These are phyloP conservation scores for Stichodactyla mertensii DNA, from an alignment of 64 coral and sea anemone genomes.

Conservation along the genomic window DNA sequence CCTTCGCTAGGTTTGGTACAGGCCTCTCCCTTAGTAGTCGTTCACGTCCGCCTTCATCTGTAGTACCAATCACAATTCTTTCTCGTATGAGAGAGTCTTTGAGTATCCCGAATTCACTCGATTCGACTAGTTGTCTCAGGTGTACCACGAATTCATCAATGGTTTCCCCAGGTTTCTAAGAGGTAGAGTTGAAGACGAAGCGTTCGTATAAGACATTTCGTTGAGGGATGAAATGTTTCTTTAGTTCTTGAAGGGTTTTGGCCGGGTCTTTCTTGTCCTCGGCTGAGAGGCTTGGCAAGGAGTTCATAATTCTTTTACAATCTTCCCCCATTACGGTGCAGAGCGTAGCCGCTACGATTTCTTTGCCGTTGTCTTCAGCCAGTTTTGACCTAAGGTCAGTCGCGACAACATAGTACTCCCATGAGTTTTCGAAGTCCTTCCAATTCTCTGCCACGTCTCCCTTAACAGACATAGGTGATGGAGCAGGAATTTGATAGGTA, in stretches of 20 bases:
- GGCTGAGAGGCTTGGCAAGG: too few relatives aligned
- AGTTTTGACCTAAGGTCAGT: slow-evolving; percentile 36
- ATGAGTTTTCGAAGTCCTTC: slow-evolving; percentile 43
- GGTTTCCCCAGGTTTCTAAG: slow-evolving; percentile 11
- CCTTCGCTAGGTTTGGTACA: not conserved
- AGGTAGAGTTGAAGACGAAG: slow-evolving; percentile 8
- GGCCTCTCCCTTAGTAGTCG: slow-evolving; percentile 1
- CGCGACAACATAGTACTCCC: slow-evolving; percentile 32
- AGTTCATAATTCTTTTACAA: slow-evolving; percentile 57
- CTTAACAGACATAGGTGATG: slow-evolving; percentile 33
- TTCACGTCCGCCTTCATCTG: slow-evolving; percentile 7
- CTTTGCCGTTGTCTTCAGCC: not conserved
- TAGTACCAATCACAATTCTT: slow-evolving; percentile 23
- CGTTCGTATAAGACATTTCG: slow-evolving; percentile 13
- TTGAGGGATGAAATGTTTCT: slow-evolving; percentile 53
- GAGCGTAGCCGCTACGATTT: slow-evolving; percentile 21
- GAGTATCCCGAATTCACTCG: not conserved
- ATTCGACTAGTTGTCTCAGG: slow-evolving; percentile 13
- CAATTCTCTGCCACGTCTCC: slow-evolving; percentile 47
- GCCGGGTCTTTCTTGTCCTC: slow-evolving; percentile 33
- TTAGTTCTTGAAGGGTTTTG: slow-evolving; percentile 38
- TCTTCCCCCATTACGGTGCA: slow-evolving; percentile 56
- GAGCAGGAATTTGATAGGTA: slow-evolving; percentile 42
- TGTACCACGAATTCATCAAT: slow-evolving; percentile 6
- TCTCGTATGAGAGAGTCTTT: slow-evolving; percentile 24